Evolutionary conservation across 2,888 invertebrate species (phyloP).

Genomic region (Nephrotoma appendiculata): DNA sequence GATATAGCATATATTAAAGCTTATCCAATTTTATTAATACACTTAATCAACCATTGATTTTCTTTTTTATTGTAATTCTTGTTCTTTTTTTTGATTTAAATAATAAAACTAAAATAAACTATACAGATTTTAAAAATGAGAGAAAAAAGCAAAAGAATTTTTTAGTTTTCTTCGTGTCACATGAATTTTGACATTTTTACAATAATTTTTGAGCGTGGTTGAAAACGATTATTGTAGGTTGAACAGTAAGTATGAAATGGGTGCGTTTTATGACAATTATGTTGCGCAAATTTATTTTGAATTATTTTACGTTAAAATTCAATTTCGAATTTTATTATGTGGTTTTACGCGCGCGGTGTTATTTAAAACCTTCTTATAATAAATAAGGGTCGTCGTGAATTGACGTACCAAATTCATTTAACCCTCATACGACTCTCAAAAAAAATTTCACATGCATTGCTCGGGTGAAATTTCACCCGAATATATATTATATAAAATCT

Average conservation of each 20-base stretch:
- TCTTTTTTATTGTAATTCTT: neutral
- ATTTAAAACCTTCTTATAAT: too few species aligned
- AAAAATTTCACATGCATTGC: too few species aligned
- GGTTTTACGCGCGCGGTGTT: too few species aligned
- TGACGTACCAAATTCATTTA: too few species aligned
- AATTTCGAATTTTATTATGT: too few species aligned
- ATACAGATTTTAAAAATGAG: neutral
- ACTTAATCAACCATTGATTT: neutral
- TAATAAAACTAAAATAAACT: neutral
- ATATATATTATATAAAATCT: too few species aligned
- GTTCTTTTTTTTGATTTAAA: neutral
- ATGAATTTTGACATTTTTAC: slow-evolving; percentile 5
- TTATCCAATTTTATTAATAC: neutral
- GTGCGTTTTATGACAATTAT: neutral
- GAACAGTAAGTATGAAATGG: neutral
- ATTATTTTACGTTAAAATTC: neutral
- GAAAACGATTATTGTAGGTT: neutral
- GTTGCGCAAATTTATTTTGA: neutral
- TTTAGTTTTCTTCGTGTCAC: neutral
- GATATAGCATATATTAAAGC: neutral
- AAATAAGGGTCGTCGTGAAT: too few species aligned
- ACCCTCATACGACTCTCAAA: too few species aligned
- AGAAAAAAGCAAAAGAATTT: neutral
- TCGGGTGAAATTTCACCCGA: too few species aligned
- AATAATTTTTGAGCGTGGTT: neutral